These are phyloP conservation scores for Synergus umbraculus DNA, from an alignment of 2,888 invertebrate genomes.

Conservation along the genomic window DNA sequence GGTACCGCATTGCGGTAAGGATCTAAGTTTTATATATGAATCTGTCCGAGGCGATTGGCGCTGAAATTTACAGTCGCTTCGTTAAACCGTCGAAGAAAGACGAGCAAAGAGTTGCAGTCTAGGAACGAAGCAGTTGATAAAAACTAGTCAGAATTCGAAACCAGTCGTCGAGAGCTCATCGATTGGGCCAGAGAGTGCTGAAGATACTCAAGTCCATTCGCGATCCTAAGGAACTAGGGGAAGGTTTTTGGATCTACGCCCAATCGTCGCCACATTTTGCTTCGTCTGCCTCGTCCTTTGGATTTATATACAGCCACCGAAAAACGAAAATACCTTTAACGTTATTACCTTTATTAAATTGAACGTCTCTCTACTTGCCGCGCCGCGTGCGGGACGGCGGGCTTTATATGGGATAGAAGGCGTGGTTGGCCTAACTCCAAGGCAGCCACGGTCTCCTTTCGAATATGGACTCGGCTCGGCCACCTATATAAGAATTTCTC, in stretches of 20 bases:
- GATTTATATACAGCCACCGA: constrained; percentile 63
- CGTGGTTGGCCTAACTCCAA: constrained; percentile 71
- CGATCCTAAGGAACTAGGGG: constrained; percentile 46
- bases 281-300: constrained; percentile 55
- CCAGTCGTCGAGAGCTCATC: constrained; percentile 49
- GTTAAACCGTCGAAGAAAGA: constrained; percentile 63
- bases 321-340: constrained; percentile 73
- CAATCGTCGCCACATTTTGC: constrained; percentile 74
- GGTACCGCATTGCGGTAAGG: constrained; percentile 44
- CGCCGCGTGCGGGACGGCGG: constrained; percentile 58
- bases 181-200: constrained; percentile 49
- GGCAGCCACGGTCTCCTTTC: constrained; percentile 52
- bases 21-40: constrained; percentile 56
- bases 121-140: constrained; percentile 56
- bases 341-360: constrained; percentile 77
- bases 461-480: constrained; percentile 55
- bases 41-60: constrained; percentile 60
- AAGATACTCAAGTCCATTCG: constrained; percentile 50
- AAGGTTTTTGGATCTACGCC: constrained; percentile 74
- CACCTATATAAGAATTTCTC: constrained; percentile 51
- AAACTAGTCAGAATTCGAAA: constrained; percentile 51
- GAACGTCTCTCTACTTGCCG: constrained; percentile 62
- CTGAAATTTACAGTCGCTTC: constrained; percentile 70
- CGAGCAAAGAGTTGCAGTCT: constrained; percentile 1
- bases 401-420: constrained; percentile 67